A percentile compares a stretch with the other conserved stretches of the same genome.
Conservation (phyloP, 2,888 invertebrate species). For the Trichogramma dendrolimi region DNA sequence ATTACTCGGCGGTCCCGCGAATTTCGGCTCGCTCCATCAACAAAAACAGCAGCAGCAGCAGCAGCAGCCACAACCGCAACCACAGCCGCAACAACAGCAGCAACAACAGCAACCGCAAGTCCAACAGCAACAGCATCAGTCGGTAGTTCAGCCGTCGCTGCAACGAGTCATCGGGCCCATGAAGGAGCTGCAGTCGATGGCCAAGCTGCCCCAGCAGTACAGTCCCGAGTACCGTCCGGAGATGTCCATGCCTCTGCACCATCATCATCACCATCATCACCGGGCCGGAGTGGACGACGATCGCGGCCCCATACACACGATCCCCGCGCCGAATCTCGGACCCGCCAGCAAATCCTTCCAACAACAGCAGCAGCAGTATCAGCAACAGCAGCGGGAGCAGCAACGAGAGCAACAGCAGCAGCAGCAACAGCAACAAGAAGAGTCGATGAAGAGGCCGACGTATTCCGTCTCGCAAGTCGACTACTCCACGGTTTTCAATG, state of each 20-base stretch:
- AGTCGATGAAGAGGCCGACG: conserved; percentile 3
- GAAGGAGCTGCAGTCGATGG: conserved; percentile 44
- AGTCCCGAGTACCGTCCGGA: conserved; percentile 40
- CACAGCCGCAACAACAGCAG: conserved; percentile 22
- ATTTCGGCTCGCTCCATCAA: not conserved
- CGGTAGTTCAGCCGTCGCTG: conserved; percentile 34
- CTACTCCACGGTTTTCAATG: conserved; percentile 13
- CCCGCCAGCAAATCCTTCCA: conserved; percentile 62
- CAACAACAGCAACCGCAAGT: not conserved
- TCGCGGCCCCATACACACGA: conserved; percentile 78
- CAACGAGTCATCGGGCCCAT: conserved; percentile 36
- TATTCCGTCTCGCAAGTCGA: conserved; percentile 18
- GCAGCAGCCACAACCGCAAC: not conserved
- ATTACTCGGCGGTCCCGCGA: conserved; percentile 1
- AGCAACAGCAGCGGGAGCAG: not conserved
- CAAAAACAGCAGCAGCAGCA: not conserved
- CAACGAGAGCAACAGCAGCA: conserved; percentile 4
- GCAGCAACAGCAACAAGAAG: conserved; percentile 13
- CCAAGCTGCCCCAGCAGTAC: conserved; percentile 42
- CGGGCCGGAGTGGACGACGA: conserved; percentile 45
- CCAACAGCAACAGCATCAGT: not conserved
- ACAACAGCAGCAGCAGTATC: conserved; percentile 26
- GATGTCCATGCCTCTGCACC: conserved; percentile 27
- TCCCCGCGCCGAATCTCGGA: conserved; percentile 78
- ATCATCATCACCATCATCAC: conserved; percentile 26